Percentiles rank a stretch among this genome's conserved stretches.
Evolutionary conservation across 2,888 invertebrate genomes (phyloP).

Genomic region (Chrysolina haemoptera): DNA sequence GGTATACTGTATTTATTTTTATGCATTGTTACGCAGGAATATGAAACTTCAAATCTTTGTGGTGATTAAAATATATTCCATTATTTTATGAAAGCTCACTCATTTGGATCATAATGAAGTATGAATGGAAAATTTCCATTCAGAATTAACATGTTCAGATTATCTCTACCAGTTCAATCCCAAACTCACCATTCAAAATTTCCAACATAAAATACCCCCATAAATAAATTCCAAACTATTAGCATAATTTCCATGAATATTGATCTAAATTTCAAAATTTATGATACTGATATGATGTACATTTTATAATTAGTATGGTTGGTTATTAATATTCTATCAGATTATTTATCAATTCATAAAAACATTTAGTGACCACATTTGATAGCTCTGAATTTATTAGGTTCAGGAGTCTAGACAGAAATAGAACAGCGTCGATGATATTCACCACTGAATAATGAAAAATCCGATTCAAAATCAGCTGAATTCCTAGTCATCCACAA

Average conservation of each 20-base stretch:
- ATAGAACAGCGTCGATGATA: too few species aligned
- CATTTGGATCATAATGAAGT: neutral
- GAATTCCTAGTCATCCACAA: too few species aligned
- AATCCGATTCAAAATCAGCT: too few species aligned
- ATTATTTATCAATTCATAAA: neutral
- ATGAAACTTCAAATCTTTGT: too few species aligned
- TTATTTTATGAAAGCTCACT: neutral
- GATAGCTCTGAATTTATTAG: neutral
- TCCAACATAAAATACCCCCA: neutral
- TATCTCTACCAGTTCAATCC: neutral
- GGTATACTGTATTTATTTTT: neutral
- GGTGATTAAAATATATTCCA: neutral
- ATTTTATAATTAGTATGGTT: neutral
- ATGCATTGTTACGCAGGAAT: neutral
- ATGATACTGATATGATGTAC: constrained; percentile 2
- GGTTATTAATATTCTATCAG: neutral
- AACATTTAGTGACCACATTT: neutral
- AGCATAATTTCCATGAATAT: constrained; percentile 15
- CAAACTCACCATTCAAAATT: neutral
- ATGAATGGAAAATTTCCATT: neutral
- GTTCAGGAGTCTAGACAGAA: too few species aligned
- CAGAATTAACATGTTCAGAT: constrained; percentile 15
- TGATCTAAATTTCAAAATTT: constrained; percentile 4
- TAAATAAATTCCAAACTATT: constrained; percentile 1
- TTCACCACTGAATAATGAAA: too few species aligned